Evolutionary conservation across 2,888 invertebrate species (phyloP), one percentile per base, ranked within the genome.

Genomic region (Apotomis capreana): DNA sequence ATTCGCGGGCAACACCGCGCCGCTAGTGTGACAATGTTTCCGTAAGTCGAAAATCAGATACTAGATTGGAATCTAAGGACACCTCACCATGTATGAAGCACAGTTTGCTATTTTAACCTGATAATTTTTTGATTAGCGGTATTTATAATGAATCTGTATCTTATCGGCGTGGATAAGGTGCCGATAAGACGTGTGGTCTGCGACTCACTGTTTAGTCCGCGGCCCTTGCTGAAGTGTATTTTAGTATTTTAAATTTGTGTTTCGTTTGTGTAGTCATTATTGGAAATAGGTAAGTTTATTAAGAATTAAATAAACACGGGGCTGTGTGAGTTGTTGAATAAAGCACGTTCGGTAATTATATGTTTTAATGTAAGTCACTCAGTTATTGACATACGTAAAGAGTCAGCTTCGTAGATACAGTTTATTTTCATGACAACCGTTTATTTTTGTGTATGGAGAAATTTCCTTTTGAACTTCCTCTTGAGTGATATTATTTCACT

Each of bases 81-180:
- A 1, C 40, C 40, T 3, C 40, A 4, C 6, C 40, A 6, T 40
- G 49, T 63, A 63, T 13, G 15, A 54, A 49, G 49, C 9, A 40
- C 37, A 61, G 49, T 46, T 49, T 62, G 62, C 57, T 70, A 62
- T 63, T 61, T 70, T 61, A 69, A 83, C 83, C 83, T 79, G 84
- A 84, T 83, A 82, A 82, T 79, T 81, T 82, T 84, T 80, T 83
- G 88, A 91, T 91, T 90, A 90, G 85, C 83, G 80, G 81, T 83
- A 82, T 71, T 85, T 85, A 87, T 89, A 88, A 89, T 89, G 88
- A 91, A 85, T 87, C 83, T 84, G 77, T 89, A 91, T 91, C 91
- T 91, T 85, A 91, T 91, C 91, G 83, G 80, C 76, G 73, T 75
- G 78, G 89, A 89, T 90, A 89, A 84, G 77, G 79, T 57, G 12